Percentiles rank a stretch among this genome's conserved stretches.
phyloP scores from a whole-genome alignment of 2,797 vertebrate species.

The Tiaroga cobitis region DNA sequence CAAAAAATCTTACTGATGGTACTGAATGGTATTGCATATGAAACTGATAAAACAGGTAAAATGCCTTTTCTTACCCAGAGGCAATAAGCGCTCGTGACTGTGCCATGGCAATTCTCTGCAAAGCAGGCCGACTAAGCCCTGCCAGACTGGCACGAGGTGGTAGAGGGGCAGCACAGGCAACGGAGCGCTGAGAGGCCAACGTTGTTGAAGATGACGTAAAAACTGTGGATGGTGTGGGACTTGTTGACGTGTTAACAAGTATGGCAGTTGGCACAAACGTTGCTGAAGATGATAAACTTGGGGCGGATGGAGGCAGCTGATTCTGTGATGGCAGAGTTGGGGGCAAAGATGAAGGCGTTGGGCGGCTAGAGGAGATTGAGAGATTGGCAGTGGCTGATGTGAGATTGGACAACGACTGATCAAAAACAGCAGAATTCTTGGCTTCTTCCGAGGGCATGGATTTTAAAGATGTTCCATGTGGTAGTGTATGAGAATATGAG shows the following conservation, averaged over 20 bases:
- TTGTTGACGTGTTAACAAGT: slow-evolving; percentile 73
- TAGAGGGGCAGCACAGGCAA: slow-evolving; percentile 73
- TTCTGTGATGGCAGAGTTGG: slow-evolving; percentile 68
- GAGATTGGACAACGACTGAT: slow-evolving; percentile 76
- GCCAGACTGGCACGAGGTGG: slow-evolving; percentile 79
- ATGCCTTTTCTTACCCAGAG: slow-evolving; percentile 84
- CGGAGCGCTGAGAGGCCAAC: slow-evolving; percentile 72
- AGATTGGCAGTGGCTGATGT: slow-evolving; percentile 70
- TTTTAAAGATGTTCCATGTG: slow-evolving; percentile 77
- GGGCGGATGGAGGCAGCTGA: slow-evolving; percentile 65
- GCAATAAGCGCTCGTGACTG: slow-evolving; percentile 94
- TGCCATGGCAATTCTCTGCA: slow-evolving; percentile 91
- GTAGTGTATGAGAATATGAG: slow-evolving; percentile 77
- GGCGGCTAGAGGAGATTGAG: slow-evolving; percentile 70
- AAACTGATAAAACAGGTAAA: slow-evolving; percentile 7
- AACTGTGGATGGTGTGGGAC: slow-evolving; percentile 69
- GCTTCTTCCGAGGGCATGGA: slow-evolving; percentile 49
- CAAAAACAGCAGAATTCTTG: slow-evolving; percentile 74
- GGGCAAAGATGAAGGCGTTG: slow-evolving; percentile 73
- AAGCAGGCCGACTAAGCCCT: slow-evolving; percentile 84
- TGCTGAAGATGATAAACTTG: slow-evolving; percentile 62
- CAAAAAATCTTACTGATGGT: background rate
- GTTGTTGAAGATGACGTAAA: slow-evolving; percentile 65
- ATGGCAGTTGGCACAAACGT: slow-evolving; percentile 74
- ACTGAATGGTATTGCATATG: background rate